Conservation (phyloP, 2,888 invertebrate species). For the Therioaphis trifolii region DNA sequence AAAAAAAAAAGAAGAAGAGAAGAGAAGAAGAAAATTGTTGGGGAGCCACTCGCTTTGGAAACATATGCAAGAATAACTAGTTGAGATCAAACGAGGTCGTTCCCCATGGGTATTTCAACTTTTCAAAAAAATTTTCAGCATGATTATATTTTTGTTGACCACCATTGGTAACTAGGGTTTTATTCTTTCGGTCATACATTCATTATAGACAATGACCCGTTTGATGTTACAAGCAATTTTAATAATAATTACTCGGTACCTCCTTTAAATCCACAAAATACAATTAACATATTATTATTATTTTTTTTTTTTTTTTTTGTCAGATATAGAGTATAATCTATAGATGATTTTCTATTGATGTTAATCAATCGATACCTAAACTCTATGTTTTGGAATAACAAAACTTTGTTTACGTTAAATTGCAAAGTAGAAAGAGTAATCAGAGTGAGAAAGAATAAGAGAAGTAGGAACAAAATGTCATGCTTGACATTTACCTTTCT, state of each 20-base stretch:
- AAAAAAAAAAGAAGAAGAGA: conserved; percentile 1
- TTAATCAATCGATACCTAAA: not conserved
- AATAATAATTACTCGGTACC: conserved; percentile 26
- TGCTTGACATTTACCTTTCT: conserved; percentile 50
- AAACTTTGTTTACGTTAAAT: not conserved
- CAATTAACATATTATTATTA: not conserved
- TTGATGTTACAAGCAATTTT: conserved; percentile 11
- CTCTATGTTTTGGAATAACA: not conserved
- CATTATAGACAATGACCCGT: not conserved
- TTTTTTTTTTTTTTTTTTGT: not conserved
- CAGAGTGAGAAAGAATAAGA: conserved; percentile 39
- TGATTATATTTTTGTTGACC: conserved; percentile 32
- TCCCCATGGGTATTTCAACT: conserved; percentile 31
- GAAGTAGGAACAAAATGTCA: conserved; percentile 57
- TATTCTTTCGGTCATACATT: conserved; percentile 3
- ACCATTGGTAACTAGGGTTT: conserved; percentile 51
- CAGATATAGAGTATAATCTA: not conserved
- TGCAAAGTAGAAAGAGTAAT: conserved; percentile 12
- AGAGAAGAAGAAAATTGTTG: conserved; percentile 19
- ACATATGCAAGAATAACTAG: conserved; percentile 59
- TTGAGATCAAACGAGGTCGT: conserved; percentile 61
- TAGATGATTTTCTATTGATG: conserved; percentile 12
- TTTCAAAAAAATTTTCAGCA: not conserved
- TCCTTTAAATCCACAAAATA: conserved; percentile 1
- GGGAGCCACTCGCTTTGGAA: conserved; percentile 62